Conservation (phyloP, 2,888 invertebrate genomes). For the Hololepta plana region DNA sequence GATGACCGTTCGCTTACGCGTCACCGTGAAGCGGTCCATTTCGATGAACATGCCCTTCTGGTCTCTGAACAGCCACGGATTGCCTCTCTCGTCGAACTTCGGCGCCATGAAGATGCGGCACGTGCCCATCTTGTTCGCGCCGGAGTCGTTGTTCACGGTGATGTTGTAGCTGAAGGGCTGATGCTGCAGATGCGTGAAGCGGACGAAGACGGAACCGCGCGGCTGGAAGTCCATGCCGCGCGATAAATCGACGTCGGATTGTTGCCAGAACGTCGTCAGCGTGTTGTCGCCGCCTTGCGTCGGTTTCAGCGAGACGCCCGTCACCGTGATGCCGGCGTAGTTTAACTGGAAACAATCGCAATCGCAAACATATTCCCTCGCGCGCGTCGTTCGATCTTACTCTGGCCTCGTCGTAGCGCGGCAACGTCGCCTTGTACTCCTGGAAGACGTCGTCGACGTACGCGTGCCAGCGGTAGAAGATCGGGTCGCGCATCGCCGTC, state of each 20-base stretch:
- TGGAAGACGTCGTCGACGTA: constrained; percentile 60
- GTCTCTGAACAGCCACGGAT: constrained; percentile 40
- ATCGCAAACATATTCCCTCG: too few species aligned
- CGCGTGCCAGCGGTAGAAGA: constrained; percentile 69
- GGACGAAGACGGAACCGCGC: constrained; percentile 50
- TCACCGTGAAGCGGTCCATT: constrained; percentile 49
- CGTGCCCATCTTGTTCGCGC: constrained; percentile 32
- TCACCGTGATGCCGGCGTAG: constrained; percentile 43
- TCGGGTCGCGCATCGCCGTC: constrained; percentile 68
- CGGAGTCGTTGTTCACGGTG: constrained; percentile 16
- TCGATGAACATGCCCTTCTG: constrained; percentile 51
- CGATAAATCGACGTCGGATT: constrained; percentile 56
- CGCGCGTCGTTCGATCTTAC: too few species aligned
- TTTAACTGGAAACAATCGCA: constrained; percentile 30
- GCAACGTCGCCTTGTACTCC: constrained; percentile 47
- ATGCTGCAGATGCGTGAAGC: constrained; percentile 65
- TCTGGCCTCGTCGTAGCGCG: constrained; percentile 38
- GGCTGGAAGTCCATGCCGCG: constrained; percentile 71
- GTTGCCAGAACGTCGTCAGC: constrained; percentile 60
- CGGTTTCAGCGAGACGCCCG: constrained; percentile 33
- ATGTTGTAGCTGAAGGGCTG: constrained; percentile 44
- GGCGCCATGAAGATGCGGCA: constrained; percentile 51
- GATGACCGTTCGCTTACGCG: constrained; percentile 32
- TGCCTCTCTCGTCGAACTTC: constrained; percentile 38
- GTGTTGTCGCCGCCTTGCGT: constrained; percentile 34